Conservation (phyloP, 2,113 vertebrate genomes). For the Psilopsiagon aurifrons region DNA sequence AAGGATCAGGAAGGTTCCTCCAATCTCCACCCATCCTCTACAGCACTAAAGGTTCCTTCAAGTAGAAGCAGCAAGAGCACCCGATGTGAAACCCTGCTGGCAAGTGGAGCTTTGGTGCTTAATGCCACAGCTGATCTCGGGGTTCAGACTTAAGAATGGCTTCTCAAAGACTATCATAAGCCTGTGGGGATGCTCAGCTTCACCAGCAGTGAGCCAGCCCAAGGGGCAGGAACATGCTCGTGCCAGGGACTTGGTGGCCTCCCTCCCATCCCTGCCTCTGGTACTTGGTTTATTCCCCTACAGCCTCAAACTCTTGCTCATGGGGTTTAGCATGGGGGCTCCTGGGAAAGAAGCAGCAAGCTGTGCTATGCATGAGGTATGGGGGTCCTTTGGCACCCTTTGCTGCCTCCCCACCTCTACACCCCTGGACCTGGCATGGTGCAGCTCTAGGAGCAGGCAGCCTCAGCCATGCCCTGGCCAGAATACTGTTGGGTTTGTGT, state of each 20-base stretch:
- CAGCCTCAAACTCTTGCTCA: neutral
- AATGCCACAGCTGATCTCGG: neutral
- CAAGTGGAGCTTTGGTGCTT: neutral
- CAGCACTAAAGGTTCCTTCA: neutral
- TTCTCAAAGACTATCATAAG: neutral
- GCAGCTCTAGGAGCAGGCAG: neutral
- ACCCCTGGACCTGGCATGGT: neutral
- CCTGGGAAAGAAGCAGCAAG: neutral
- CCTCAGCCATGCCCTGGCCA: neutral
- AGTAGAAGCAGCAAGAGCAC: neutral
- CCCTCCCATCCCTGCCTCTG: neutral
- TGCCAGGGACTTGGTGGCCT: neutral
- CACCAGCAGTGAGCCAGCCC: neutral
- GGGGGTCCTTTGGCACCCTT: neutral
- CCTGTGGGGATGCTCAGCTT: neutral
- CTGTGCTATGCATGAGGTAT: no score
- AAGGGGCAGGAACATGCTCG: neutral
- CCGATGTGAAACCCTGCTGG: neutral
- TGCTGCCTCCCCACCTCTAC: neutral
- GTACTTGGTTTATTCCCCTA: neutral
- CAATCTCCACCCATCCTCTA: neutral
- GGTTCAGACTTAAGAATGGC: neutral
- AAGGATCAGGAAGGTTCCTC: neutral
- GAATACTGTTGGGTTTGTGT: neutral
- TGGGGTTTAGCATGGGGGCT: rapidly evolving